Evolutionary conservation across 2,888 invertebrate species (phyloP).

Genomic region (Phlogophora meticulosa): DNA sequence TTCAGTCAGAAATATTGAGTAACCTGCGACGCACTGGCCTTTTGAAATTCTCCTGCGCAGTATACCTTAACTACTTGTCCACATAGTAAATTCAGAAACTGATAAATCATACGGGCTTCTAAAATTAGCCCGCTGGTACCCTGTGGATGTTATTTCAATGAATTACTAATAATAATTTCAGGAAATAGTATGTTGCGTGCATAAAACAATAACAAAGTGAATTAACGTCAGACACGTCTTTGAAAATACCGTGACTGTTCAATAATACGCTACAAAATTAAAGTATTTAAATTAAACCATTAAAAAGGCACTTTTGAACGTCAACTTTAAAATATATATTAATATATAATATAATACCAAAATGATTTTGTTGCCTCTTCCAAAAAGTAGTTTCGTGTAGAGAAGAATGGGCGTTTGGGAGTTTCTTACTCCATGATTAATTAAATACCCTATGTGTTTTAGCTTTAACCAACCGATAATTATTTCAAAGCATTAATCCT

Average conservation of each 20-base stretch:
- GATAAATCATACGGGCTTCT: not conserved
- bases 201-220: not conserved
- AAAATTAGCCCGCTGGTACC: not conserved
- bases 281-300: too few species aligned
- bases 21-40: slow-evolving; percentile 11
- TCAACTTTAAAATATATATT: too few species aligned
- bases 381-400: too few species aligned
- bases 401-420: too few species aligned
- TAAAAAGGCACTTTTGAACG: too few species aligned
- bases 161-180: not conserved
- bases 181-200: not conserved
- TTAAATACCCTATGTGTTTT: slow-evolving; percentile 23
- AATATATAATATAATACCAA: too few species aligned
- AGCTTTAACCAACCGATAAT: slow-evolving; percentile 35
- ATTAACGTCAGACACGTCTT: slow-evolving; percentile 21
- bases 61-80: not conserved
- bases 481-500: slow-evolving; percentile 53
- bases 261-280: slow-evolving; percentile 18
- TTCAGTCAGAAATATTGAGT: slow-evolving; percentile 15
- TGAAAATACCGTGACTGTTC: slow-evolving; percentile 6
- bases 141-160: not conserved
- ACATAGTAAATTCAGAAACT: not conserved
- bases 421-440: too few species aligned
- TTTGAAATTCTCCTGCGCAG: not conserved
- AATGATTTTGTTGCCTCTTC: too few species aligned